Base-by-base conservation (phyloP, 1,140 invertebrate genomes). In the Metaphire vulgaris region DNA sequence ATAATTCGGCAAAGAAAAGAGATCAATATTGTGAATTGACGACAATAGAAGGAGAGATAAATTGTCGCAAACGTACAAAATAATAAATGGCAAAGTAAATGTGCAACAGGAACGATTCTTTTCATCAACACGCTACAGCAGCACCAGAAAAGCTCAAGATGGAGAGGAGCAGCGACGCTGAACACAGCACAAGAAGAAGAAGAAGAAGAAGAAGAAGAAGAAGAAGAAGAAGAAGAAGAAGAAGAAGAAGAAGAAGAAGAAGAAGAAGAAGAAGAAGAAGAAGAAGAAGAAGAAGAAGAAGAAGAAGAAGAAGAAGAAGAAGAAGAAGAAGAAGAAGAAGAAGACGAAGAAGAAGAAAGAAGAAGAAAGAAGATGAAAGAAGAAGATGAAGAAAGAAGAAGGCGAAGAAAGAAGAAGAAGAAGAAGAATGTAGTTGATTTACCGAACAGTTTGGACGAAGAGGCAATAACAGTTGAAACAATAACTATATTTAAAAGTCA, bases 161-260 rank as follows among this genome's bases (percentile, higher is more conserved):
- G 33, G n/a, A 29, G 0, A 31, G 33, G 32, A 41, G 28, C 2
- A 31, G 56, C 16, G n/a, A 31, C 29, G 33, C 14, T 56, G 33
- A 32, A 75, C 30, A 26, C 26, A 14, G 66, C 33, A 14, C 15
- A 1, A 68, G 15, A 30, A 75, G 72, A 70, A 64, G 64, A 34
- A 79, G 68, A 74, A 65, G 66, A 32, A 70, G 34, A 77, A 33
- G 56, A 29, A 77, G 29, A 74, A 29, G 64, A 29, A 73, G 28
- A 74, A n/a, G n/a, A 33, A 67, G 28, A 32, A 29, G n/a, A 29
- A 33, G 14, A 72, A 29, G 21, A 21, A 2, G 28, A 12, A 29
- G 34, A 14, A 29, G 26, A 14, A 32, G 14, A 15, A 15, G 0
- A 72, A 15, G n/a, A 33, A 33, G 26, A 72, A 12, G 26, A 33